Evolutionary conservation across 2,888 invertebrate genomes (phyloP).

Genomic region (Coleophora flavipennella): DNA sequence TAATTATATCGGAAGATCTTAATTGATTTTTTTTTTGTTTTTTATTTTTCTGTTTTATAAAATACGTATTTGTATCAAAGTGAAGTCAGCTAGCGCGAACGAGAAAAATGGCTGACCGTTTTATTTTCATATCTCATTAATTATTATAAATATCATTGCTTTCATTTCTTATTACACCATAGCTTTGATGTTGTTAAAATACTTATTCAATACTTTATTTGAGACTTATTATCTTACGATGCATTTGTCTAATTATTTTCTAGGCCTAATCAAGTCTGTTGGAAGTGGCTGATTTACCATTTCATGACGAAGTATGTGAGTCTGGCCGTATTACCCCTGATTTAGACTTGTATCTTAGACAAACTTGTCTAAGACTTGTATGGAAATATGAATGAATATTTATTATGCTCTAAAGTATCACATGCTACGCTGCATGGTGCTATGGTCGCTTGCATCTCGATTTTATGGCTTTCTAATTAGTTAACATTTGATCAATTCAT

Average conservation of each 20-base stretch:
- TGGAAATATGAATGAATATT: slow-evolving; percentile 35
- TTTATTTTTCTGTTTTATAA: slow-evolving; percentile 55
- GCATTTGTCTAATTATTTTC: slow-evolving; percentile 62
- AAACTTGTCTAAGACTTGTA: slow-evolving; percentile 23
- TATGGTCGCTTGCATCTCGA: slow-evolving; percentile 52
- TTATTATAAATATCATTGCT: slow-evolving; percentile 69
- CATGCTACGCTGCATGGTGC: slow-evolving; percentile 55
- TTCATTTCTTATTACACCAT: slow-evolving; percentile 60
- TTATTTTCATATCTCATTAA: slow-evolving; percentile 36
- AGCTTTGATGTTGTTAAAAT: slow-evolving; percentile 66
- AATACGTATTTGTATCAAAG: slow-evolving; percentile 71
- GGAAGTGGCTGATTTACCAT: slow-evolving; percentile 34
- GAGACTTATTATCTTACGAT: slow-evolving; percentile 63
- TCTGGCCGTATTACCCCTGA: slow-evolving; percentile 11
- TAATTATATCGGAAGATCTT: slow-evolving; percentile 63
- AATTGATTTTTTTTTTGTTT: slow-evolving; percentile 55
- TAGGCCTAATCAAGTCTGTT: slow-evolving; percentile 52
- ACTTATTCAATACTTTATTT: slow-evolving; percentile 67
- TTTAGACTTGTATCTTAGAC: too few species aligned
- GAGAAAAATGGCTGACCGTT: slow-evolving; percentile 59
- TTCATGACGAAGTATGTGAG: slow-evolving; percentile 6
- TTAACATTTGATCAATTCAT: too few species aligned
- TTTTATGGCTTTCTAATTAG: too few species aligned
- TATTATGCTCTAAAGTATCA: slow-evolving; percentile 61
- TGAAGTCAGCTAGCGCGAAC: slow-evolving; percentile 61